Evolutionary conservation across 2,113 vertebrate species (phyloP).

Genomic region (Pongo abelii): DNA sequence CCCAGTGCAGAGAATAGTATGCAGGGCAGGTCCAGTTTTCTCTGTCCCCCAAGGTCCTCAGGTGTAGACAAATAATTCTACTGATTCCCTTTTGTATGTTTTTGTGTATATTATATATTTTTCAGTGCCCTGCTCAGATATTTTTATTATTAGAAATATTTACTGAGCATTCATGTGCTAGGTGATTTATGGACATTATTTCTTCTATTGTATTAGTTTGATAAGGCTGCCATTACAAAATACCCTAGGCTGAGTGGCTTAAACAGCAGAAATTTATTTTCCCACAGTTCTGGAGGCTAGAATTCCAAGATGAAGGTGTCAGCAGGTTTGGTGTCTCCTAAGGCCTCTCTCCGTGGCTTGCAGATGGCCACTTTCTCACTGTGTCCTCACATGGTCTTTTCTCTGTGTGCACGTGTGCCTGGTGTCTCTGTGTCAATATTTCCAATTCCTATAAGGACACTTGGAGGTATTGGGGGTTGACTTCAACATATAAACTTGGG

Average conservation of each 20-base stretch:
- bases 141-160: slow-evolving; percentile 6
- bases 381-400: not conserved
- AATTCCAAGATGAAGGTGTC: not conserved
- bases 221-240: not conserved
- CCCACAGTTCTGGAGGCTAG: not conserved
- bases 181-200: not conserved
- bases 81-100: not conserved
- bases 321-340: not conserved
- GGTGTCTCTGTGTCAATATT: not conserved
- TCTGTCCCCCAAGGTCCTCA: not conserved
- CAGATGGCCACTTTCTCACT: not conserved
- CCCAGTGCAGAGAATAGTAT: not conserved
- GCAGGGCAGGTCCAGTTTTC: not conserved
- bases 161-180: not conserved
- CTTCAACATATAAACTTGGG: not conserved
- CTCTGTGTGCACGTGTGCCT: not conserved
- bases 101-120: not conserved
- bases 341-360: not conserved
- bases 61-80: not conserved
- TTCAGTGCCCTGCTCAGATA: not conserved
- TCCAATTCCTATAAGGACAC: not conserved
- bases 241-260: not conserved
- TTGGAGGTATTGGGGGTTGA: not conserved
- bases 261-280: not conserved
- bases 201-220: not conserved